A percentile compares a stretch with the other conserved stretches of the same genome.
Evolutionary conservation across 1,140 invertebrate species (phyloP).

Genomic region (Choristoneura fumiferana): DNA sequence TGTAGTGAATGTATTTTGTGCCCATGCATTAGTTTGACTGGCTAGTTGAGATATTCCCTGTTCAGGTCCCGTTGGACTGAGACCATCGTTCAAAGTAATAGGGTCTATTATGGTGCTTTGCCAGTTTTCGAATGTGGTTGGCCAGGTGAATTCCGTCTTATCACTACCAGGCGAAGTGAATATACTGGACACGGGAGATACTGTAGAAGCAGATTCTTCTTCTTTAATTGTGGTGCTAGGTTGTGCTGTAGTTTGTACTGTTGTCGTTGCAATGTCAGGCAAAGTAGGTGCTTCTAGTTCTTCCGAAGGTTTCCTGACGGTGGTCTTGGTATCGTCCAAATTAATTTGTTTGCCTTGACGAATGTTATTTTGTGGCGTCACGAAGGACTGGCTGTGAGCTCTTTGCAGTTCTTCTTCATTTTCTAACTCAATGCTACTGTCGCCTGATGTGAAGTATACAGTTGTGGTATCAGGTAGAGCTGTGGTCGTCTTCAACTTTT

Average conservation of each 20-base stretch:
- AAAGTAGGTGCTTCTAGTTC: slow-evolving; percentile 65
- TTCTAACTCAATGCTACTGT: slow-evolving; percentile 65
- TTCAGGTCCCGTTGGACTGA: slow-evolving; percentile 57
- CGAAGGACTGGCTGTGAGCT: slow-evolving; percentile 75
- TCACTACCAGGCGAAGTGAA: slow-evolving; percentile 65
- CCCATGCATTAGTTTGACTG: slow-evolving; percentile 36
- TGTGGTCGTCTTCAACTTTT: slow-evolving; percentile 56
- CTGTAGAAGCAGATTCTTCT: slow-evolving; percentile 42
- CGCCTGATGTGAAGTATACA: slow-evolving; percentile 59
- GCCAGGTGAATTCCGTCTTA: slow-evolving; percentile 59
- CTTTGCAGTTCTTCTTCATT: slow-evolving; percentile 77
- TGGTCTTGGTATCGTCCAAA: slow-evolving; percentile 45
- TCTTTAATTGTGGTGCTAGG: slow-evolving; percentile 43
- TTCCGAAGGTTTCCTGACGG: slow-evolving; percentile 52
- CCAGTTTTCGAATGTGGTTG: slow-evolving; percentile 76
- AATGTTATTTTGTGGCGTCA: slow-evolving; percentile 62
- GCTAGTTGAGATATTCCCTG: slow-evolving; percentile 27
- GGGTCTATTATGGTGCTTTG: slow-evolving; percentile 84
- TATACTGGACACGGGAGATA: slow-evolving; percentile 39
- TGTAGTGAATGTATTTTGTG: slow-evolving; percentile 35
- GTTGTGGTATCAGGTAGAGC: slow-evolving; percentile 43
- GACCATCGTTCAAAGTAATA: slow-evolving; percentile 83
- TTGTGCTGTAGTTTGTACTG: slow-evolving; percentile 52
- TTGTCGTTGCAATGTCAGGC: slow-evolving; percentile 42
- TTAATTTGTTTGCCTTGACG: slow-evolving; percentile 70